Percentiles rank a stretch among this genome's conserved stretches.
phyloP scores from a whole-genome alignment of 1,140 invertebrate species.

The Temnothorax nylanderi region DNA sequence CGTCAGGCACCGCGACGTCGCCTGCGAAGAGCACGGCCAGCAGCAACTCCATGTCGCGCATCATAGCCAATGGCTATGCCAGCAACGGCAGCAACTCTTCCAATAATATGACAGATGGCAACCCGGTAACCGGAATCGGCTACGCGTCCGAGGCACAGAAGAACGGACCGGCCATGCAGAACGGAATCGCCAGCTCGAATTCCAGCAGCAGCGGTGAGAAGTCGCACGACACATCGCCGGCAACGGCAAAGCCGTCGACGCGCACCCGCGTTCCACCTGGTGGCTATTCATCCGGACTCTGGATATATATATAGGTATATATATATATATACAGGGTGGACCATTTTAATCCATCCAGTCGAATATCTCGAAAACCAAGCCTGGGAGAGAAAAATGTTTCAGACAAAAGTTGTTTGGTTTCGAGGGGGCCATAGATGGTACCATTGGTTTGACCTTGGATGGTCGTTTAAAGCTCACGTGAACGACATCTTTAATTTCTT shows the following conservation, averaged over 20 bases:
- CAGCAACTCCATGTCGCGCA: conserved; percentile 77
- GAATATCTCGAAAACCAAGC: too few species aligned
- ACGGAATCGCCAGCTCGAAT: conserved; percentile 73
- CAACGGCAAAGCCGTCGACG: conserved; percentile 67
- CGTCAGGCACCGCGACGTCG: conserved; percentile 74
- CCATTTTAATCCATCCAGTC: too few species aligned
- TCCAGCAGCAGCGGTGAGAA: conserved; percentile 78
- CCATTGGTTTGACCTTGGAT: too few species aligned
- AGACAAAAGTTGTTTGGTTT: too few species aligned
- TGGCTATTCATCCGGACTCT: conserved; percentile 85
- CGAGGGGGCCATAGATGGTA: too few species aligned
- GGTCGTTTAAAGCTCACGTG: too few species aligned
- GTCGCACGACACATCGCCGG: conserved; percentile 77
- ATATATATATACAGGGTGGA: too few species aligned
- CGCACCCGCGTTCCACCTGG: conserved; percentile 85
- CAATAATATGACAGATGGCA: conserved; percentile 84
- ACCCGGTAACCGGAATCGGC: conserved; percentile 84
- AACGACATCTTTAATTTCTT: too few species aligned
- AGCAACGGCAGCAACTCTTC: conserved; percentile 69
- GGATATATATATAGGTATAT: too few species aligned
- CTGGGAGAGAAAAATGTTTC: too few species aligned
- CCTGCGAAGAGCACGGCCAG: conserved; percentile 79
- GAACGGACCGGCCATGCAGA: conserved; percentile 70
- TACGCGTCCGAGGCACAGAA: conserved; percentile 76
- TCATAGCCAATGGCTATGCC: conserved; percentile 78